phyloP scores from a whole-genome alignment of 2,888 invertebrate species.

The Eugnorisma glareosa region DNA sequence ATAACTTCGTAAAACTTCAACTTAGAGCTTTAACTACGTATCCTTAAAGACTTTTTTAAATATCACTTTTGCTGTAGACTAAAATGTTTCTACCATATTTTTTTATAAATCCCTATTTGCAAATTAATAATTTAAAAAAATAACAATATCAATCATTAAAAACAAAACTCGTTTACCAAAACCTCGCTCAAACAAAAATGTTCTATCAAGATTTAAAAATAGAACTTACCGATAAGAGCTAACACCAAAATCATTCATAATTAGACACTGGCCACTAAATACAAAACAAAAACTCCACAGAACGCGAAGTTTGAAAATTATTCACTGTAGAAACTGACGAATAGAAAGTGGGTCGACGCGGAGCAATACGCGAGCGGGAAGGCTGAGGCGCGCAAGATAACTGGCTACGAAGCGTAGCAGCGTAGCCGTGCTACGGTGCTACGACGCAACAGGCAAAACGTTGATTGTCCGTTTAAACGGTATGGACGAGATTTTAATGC shows the following conservation, averaged over 20 bases:
- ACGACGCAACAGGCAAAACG: slow-evolving; percentile 84
- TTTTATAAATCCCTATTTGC: neutral
- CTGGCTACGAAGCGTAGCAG: slow-evolving; percentile 83
- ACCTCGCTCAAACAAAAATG: slow-evolving; percentile 23
- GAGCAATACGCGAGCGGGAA: slow-evolving; percentile 82
- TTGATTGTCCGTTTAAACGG: slow-evolving; percentile 50
- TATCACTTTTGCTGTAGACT: neutral
- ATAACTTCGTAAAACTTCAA: slow-evolving; percentile 6
- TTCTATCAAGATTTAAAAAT: slow-evolving; percentile 46
- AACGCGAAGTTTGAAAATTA: slow-evolving; percentile 64
- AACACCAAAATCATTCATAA: slow-evolving; percentile 73
- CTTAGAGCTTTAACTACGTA: slow-evolving; percentile 13
- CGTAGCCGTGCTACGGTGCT: slow-evolving; percentile 76
- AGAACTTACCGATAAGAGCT: slow-evolving; percentile 70
- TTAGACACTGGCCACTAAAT: slow-evolving; percentile 69
- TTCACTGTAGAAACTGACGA: slow-evolving; percentile 68
- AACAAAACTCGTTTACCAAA: slow-evolving; percentile 14
- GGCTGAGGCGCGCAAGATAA: slow-evolving; percentile 82
- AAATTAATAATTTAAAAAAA: slow-evolving; percentile 21
- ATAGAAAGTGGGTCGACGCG: slow-evolving; percentile 76
- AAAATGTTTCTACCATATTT: neutral
- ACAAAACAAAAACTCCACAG: slow-evolving; percentile 57
- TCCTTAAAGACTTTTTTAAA: neutral
- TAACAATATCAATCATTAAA: slow-evolving; percentile 20
- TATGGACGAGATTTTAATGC: slow-evolving; percentile 53